Conservation (phyloP, 2,797 vertebrate species). For the Amblyraja radiata region DNA sequence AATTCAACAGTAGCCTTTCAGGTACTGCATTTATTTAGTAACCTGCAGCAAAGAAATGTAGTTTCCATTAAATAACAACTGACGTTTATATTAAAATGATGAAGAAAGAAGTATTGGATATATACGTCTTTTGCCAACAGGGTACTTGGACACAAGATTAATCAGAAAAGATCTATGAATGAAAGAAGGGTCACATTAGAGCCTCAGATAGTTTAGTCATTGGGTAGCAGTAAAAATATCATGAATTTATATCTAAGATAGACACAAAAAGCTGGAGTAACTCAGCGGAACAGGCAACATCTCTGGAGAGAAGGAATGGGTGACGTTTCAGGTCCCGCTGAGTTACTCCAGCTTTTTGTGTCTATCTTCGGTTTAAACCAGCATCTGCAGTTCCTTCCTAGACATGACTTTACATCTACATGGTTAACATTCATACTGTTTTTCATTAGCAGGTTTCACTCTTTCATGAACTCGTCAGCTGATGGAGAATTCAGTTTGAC, state of each 20-base stretch:
- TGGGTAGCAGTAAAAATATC: not conserved
- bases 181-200: not conserved
- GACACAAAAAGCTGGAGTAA: no score
- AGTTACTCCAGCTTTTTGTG: no score
- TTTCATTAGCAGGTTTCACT: not conserved
- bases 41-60: conserved; percentile 10
- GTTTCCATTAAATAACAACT: conserved; percentile 11
- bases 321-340: no score
- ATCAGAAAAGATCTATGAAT: not conserved
- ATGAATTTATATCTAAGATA: not conserved
- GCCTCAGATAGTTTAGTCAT: not conserved
- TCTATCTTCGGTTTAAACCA: no score
- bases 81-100: conserved; percentile 32
- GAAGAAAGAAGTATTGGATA: conserved; percentile 13
- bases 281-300: no score
- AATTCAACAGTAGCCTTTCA: conserved; percentile 28
- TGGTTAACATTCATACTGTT: not conserved
- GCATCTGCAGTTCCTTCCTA: no score
- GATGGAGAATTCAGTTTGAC: not conserved
- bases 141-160: not conserved
- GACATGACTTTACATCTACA: not conserved
- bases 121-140: not conserved
- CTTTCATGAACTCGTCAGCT: not conserved
- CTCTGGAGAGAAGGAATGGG: no score
- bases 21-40: conserved; percentile 10